Evolutionary conservation across 1,140 invertebrate genomes (phyloP).

Genomic region (Sycophaga agraensis): DNA sequence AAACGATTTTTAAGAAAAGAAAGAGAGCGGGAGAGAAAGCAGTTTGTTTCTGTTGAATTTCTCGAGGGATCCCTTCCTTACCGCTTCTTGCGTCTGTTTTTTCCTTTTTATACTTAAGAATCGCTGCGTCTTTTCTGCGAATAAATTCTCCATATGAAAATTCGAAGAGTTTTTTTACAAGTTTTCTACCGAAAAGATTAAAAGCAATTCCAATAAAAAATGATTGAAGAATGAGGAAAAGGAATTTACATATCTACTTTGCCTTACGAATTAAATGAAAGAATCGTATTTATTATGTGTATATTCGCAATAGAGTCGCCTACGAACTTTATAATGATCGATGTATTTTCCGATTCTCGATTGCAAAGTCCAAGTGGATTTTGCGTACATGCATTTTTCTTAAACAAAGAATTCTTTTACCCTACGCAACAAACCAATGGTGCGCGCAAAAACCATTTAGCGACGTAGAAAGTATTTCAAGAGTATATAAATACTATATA

Average conservation of each 20-base stretch:
- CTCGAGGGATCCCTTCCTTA: neutral
- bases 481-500: conserved; percentile 7
- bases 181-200: neutral
- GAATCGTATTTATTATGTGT: neutral
- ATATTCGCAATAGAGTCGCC: neutral
- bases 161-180: conserved; percentile 18
- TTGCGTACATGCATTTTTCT: conserved; percentile 18
- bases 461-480: conserved; percentile 25
- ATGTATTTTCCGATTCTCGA: neutral
- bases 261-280: neutral
- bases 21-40: neutral
- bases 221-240: neutral
- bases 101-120: conserved; percentile 26
- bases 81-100: conserved; percentile 14
- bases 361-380: conserved; percentile 10
- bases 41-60: conserved; percentile 1
- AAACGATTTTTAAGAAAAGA: neutral
- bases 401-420: conserved; percentile 1
- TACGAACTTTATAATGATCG: neutral
- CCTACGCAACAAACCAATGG: conserved; percentile 7
- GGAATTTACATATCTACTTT: conserved; percentile 16
- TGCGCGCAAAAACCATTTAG: conserved; percentile 24
- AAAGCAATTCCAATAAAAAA: conserved; percentile 20
- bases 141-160: conserved; percentile 1
- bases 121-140: conserved; percentile 26